These are phyloP conservation scores for Agriopis aurantiaria DNA, from an alignment of 2,888 invertebrate genomes.

Conservation along the genomic window DNA sequence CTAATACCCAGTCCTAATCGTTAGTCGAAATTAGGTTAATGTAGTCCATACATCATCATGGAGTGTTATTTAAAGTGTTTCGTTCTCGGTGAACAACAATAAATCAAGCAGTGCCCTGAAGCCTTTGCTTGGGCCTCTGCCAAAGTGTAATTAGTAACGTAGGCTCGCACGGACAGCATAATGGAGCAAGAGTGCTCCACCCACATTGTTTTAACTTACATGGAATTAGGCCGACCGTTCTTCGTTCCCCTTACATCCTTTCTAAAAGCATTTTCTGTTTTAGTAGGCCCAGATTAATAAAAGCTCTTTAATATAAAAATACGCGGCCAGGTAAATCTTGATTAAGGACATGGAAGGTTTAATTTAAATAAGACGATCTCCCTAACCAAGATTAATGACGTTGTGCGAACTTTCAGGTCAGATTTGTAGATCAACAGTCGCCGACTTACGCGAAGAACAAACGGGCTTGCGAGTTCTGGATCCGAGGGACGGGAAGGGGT, in stretches of 20 bases:
- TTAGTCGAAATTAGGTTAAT: constrained; percentile 55
- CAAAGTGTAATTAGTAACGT: constrained; percentile 81
- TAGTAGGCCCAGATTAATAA: constrained; percentile 18
- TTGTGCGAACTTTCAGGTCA: constrained; percentile 86
- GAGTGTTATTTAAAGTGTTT: constrained; percentile 75
- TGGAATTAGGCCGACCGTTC: constrained; percentile 63
- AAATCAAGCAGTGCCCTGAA: constrained; percentile 73
- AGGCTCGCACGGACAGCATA: constrained; percentile 69
- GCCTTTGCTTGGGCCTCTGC: constrained; percentile 73
- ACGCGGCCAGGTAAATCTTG: constrained; percentile 36
- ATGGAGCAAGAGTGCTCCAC: constrained; percentile 66
- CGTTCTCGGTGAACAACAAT: constrained; percentile 73
- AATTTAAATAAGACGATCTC: constrained; percentile 16
- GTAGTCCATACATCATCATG: constrained; percentile 63
- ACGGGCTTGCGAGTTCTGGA: constrained; percentile 94
- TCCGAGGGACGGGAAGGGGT: constrained; percentile 93
- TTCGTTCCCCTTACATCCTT: constrained; percentile 44
- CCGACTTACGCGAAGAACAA: constrained; percentile 95
- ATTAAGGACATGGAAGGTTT: constrained; percentile 13
- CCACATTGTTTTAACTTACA: constrained; percentile 73
- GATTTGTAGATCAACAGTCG: constrained; percentile 93
- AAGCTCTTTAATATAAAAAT: constrained; percentile 21
- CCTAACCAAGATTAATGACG: constrained; percentile 30
- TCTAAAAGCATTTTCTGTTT: constrained; percentile 19
- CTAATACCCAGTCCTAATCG: constrained; percentile 47